Percentiles rank a stretch among this genome's conserved stretches.
Conservation (phyloP, 2,113 vertebrate genomes). For the Toxotes chatareus region DNA sequence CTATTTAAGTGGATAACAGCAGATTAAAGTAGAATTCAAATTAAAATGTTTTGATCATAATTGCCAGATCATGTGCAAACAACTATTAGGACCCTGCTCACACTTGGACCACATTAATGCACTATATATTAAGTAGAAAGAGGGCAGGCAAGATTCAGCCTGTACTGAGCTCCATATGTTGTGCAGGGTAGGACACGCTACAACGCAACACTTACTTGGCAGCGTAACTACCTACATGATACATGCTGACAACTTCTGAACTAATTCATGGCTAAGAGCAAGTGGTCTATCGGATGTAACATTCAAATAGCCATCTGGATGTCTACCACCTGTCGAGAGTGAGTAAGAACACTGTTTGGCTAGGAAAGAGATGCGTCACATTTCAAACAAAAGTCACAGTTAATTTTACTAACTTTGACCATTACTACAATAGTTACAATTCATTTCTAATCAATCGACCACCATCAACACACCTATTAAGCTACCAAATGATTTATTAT, state of each 20-base stretch:
- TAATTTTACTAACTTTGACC: constrained; percentile 37
- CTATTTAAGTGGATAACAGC: background rate
- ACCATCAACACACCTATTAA: background rate
- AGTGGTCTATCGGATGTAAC: constrained; percentile 45
- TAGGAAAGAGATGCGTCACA: constrained; percentile 53
- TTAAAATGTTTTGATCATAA: constrained; percentile 25
- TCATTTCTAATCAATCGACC: background rate
- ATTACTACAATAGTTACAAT: constrained; percentile 23
- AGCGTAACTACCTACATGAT: constrained; percentile 28
- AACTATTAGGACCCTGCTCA: constrained; percentile 18
- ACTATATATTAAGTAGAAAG: background rate
- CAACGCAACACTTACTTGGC: constrained; percentile 25
- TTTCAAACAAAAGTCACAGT: constrained; percentile 59
- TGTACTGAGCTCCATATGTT: constrained; percentile 11
- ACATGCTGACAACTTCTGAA: constrained; percentile 40
- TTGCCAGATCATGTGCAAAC: constrained; percentile 30
- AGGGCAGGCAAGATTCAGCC: constrained; percentile 48
- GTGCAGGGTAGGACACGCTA: constrained; percentile 34
- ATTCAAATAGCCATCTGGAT: constrained; percentile 66
- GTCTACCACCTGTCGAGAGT: constrained; percentile 63
- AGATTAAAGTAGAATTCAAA: background rate
- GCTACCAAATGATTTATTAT: background rate
- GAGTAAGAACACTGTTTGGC: constrained; percentile 59
- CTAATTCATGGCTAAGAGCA: constrained; percentile 39
- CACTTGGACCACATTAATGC: constrained; percentile 40